Evolutionary conservation across 2,797 vertebrate species (phyloP).

Genomic region (Bothrops alternatus): DNA sequence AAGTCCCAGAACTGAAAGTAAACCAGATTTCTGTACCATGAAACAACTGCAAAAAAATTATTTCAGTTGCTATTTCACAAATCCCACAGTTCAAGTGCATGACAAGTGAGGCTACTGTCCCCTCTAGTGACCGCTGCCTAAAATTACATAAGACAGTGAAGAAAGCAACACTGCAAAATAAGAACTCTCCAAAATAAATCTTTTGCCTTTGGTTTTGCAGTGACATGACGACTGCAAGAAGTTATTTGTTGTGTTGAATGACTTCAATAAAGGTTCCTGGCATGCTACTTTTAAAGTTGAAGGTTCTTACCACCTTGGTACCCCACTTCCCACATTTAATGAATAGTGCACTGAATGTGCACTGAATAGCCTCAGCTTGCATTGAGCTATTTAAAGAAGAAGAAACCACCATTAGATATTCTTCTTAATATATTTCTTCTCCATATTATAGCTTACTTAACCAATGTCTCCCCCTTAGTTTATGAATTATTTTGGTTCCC

Average conservation of each 20-base stretch:
- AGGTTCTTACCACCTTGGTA: neutral
- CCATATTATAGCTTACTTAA: neutral
- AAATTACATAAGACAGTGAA: neutral
- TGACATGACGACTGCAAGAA: neutral
- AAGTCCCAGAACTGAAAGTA: neutral
- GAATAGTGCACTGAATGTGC: neutral
- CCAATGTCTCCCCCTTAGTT: too few species aligned
- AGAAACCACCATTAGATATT: neutral
- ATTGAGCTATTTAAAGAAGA: neutral
- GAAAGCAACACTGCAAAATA: neutral
- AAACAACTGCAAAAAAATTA: neutral
- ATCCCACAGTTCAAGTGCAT: neutral
- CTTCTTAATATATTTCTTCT: neutral
- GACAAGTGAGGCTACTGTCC: constrained; percentile 23
- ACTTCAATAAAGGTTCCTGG: neutral
- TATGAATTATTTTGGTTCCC: neutral
- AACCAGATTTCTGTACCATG: neutral
- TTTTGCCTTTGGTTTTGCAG: neutral
- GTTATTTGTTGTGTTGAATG: neutral
- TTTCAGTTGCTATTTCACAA: neutral
- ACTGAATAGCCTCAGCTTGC: neutral
- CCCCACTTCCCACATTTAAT: neutral
- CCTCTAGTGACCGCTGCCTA: constrained; percentile 51
- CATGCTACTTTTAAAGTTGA: neutral
- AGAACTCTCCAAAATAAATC: neutral